Percentiles rank a stretch among this genome's conserved stretches.
Conservation (phyloP, 1,140 invertebrate genomes). For the Diorhabda carinulata region DNA sequence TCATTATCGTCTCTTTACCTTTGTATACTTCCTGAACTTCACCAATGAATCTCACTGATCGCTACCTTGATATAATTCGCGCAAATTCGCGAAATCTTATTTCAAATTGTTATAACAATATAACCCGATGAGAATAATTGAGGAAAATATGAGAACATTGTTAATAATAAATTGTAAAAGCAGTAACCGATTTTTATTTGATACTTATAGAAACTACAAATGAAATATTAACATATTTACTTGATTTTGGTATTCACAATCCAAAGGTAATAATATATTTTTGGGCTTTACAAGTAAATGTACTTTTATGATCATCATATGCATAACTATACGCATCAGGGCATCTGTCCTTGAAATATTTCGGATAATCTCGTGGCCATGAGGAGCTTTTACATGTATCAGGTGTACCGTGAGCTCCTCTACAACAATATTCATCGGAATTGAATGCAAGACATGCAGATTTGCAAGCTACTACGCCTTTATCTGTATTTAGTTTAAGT, state of each 20-base stretch:
- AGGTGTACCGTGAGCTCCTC: conserved; percentile 40
- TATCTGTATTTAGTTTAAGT: conserved; percentile 34
- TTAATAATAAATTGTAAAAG: too few species aligned
- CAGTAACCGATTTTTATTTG: too few species aligned
- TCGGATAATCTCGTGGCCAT: conserved; percentile 47
- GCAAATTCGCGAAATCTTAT: too few species aligned
- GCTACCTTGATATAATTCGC: too few species aligned
- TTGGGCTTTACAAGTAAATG: conserved; percentile 46
- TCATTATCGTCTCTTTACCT: too few species aligned
- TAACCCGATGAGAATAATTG: too few species aligned
- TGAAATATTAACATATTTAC: too few species aligned
- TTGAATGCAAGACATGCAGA: conserved; percentile 50
- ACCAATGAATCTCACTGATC: too few species aligned
- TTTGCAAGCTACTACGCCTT: conserved; percentile 49
- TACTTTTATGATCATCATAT: conserved; percentile 47
- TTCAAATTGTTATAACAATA: too few species aligned
- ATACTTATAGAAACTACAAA: too few species aligned
- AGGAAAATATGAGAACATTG: too few species aligned
- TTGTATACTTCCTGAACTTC: too few species aligned
- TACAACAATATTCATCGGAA: conserved; percentile 48
- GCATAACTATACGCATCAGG: conserved; percentile 50
- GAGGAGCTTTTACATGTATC: conserved; percentile 45
- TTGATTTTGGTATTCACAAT: background rate
- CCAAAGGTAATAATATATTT: conserved; percentile 37
- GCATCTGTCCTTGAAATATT: conserved; percentile 49